Evolutionary conservation across 2,113 vertebrate genomes (phyloP).

Genomic region (Tor tambroides): DNA sequence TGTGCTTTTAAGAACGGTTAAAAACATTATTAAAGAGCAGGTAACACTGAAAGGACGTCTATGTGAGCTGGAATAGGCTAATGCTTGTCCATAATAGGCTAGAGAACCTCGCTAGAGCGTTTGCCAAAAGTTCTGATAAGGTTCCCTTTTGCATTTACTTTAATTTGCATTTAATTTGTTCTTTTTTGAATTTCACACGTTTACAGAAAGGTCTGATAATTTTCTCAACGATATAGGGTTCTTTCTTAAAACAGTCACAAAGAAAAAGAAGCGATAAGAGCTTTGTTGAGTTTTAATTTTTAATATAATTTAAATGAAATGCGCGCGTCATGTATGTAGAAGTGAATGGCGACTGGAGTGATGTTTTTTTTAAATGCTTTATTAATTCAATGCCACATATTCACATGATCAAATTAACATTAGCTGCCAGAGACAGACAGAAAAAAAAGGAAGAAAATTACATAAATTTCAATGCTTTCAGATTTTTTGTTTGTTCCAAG

Average conservation of each 20-base stretch:
- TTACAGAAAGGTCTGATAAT: background rate
- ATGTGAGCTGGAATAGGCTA: background rate
- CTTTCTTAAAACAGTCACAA: background rate
- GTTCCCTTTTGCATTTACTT: background rate
- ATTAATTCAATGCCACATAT: no score
- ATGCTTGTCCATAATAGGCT: no score
- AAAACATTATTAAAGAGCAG: background rate
- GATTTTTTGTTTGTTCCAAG: no score
- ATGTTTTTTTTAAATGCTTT: background rate
- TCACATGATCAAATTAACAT: no score
- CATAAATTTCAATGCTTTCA: no score
- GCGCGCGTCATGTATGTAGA: no score
- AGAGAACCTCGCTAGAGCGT: background rate
- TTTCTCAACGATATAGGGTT: background rate
- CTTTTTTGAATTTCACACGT: background rate
- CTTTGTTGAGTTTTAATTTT: background rate
- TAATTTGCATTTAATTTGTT: background rate
- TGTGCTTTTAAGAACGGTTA: background rate
- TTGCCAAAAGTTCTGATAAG: no score
- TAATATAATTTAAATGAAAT: background rate
- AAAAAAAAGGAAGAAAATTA: no score
- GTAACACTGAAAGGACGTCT: background rate
- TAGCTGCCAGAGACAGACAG: no score
- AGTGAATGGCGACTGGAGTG: constrained; percentile 47
- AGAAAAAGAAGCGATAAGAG: background rate